phyloP scores from a whole-genome alignment of 2,113 vertebrate genomes.

The Hippocampus mohnikei region DNA sequence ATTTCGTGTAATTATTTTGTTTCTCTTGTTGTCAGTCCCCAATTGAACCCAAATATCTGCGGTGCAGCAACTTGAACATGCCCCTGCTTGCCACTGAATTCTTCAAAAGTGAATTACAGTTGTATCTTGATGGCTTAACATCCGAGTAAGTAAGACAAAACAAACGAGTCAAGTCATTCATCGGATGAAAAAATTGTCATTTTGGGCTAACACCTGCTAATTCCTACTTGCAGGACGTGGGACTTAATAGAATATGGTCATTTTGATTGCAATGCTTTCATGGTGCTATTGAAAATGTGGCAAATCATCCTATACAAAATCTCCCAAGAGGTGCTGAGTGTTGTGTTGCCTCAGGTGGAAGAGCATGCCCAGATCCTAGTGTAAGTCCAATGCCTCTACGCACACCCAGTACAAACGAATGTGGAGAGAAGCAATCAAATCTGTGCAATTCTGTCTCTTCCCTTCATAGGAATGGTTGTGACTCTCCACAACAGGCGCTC shows the following conservation, averaged over 20 bases:
- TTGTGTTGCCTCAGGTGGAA: slow-evolving; percentile 8
- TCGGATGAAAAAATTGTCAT: not conserved
- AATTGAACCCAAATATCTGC: not conserved
- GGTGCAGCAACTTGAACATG: slow-evolving; percentile 12
- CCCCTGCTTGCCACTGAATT: not conserved
- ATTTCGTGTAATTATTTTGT: not conserved
- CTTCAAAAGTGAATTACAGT: slow-evolving; percentile 5
- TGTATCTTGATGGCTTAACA: not conserved
- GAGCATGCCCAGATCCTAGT: not conserved
- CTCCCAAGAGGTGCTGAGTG: slow-evolving; percentile 5
- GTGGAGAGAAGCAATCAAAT: not conserved
- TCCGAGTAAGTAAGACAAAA: not conserved
- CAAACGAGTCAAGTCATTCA: not conserved
- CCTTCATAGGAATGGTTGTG: not conserved
- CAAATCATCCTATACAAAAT: slow-evolving; percentile 7
- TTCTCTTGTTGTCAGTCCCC: not conserved
- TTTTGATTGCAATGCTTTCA: slow-evolving; percentile 6
- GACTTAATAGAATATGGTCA: slow-evolving; percentile 6
- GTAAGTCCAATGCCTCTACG: not conserved
- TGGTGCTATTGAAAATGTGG: slow-evolving; percentile 11
- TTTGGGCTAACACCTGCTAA: not conserved
- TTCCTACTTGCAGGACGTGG: not conserved
- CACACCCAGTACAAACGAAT: not conserved
- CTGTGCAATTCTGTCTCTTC: not conserved
- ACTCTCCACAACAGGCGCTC: not conserved